These are phyloP conservation scores for Gouania willdenowi DNA, from an alignment of 2,797 vertebrate species.

Conservation along the genomic window DNA sequence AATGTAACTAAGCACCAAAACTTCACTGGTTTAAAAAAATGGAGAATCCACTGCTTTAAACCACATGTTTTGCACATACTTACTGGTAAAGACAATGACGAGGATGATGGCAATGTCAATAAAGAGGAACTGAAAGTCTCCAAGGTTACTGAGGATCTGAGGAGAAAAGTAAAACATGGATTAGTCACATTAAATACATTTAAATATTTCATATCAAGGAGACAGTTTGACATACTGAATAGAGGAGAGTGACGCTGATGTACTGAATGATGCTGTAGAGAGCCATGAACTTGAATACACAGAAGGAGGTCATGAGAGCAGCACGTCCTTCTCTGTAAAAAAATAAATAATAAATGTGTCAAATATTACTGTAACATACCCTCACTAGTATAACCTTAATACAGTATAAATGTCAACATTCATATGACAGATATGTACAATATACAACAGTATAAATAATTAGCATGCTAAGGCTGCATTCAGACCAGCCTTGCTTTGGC, in stretches of 20 bases:
- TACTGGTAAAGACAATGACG: conserved; percentile 95
- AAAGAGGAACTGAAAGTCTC: conserved; percentile 98
- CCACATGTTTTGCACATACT: too few relatives aligned
- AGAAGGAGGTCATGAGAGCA: conserved; percentile 97
- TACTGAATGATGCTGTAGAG: conserved; percentile 99
- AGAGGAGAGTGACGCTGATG: conserved; percentile 93
- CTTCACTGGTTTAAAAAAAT: too few relatives aligned
- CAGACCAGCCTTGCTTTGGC: too few relatives aligned
- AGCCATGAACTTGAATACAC: conserved; percentile 99
- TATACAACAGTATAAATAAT: too few relatives aligned
- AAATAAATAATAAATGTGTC: background rate
- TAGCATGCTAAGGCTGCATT: too few relatives aligned
- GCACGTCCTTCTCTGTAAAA: conserved; percentile 92
- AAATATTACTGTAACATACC: too few relatives aligned
- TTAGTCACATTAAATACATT: background rate
- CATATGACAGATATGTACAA: too few relatives aligned
- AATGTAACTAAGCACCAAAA: too few relatives aligned
- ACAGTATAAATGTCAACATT: too few relatives aligned
- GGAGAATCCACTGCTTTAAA: too few relatives aligned
- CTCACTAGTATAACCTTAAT: too few relatives aligned
- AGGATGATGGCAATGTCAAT: conserved; percentile 97
- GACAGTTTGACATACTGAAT: conserved; percentile 85
- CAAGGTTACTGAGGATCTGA: conserved; percentile 93
- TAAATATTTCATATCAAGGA: background rate
- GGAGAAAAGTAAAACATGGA: background rate